phyloP scores from a whole-genome alignment of 2,113 vertebrate species.

The Colinus virginianus region DNA sequence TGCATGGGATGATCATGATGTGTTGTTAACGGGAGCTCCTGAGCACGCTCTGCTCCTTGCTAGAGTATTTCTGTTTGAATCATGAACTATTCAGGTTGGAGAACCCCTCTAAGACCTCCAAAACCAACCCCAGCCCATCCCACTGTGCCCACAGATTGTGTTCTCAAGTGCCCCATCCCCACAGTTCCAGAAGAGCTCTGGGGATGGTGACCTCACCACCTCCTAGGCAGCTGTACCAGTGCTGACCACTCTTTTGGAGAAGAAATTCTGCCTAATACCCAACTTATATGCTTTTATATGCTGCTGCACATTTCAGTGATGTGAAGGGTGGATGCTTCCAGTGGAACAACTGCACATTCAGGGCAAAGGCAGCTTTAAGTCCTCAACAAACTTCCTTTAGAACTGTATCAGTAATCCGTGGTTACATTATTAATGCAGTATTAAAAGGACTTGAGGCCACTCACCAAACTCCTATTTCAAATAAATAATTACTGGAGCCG shows the following conservation, averaged over 20 bases:
- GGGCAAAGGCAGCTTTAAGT: neutral
- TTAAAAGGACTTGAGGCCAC: constrained; percentile 11
- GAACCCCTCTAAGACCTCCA: too few species aligned
- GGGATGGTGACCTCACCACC: too few species aligned
- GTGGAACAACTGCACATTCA: neutral
- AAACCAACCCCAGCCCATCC: too few species aligned
- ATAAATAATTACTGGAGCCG: constrained; percentile 41
- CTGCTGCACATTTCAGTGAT: neutral
- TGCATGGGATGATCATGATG: neutral
- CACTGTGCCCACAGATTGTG: too few species aligned
- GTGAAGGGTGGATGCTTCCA: neutral
- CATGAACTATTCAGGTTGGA: too few species aligned
- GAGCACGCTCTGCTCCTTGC: neutral
- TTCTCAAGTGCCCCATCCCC: too few species aligned
- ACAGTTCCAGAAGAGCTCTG: too few species aligned
- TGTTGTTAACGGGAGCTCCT: neutral
- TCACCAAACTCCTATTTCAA: constrained; percentile 36
- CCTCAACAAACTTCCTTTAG: neutral
- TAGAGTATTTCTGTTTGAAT: neutral
- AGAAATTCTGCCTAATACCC: too few species aligned
- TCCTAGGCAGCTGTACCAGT: too few species aligned
- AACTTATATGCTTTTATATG: neutral
- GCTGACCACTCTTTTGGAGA: too few species aligned
- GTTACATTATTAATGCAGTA: neutral
- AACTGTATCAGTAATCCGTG: neutral